Evolutionary conservation across 2,888 invertebrate species (phyloP).

Genomic region (Pyrochroa serraticornis): DNA sequence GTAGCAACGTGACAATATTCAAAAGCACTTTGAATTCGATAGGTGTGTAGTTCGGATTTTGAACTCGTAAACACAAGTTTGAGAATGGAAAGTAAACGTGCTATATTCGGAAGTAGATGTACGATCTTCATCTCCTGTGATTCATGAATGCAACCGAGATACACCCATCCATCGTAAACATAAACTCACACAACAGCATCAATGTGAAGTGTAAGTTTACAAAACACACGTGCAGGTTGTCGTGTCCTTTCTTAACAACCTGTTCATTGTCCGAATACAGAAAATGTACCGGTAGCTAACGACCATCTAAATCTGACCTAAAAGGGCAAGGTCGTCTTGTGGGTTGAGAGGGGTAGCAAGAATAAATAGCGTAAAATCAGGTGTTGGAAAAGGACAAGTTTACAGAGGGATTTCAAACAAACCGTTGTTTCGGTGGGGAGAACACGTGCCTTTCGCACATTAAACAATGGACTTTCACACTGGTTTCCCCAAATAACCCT

Average conservation of each 20-base stretch:
- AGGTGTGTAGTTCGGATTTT: neutral
- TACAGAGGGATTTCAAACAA: conserved; percentile 5
- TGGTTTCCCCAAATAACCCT: neutral
- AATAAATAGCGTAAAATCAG: conserved; percentile 35
- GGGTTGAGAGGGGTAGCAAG: conserved; percentile 26
- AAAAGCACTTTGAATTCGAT: neutral
- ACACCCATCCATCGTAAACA: conserved; percentile 1
- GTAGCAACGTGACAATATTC: no score
- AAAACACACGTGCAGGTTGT: no score
- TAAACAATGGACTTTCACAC: neutral
- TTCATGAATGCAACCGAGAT: neutral
- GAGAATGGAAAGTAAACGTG: conserved; percentile 2
- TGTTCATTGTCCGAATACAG: conserved; percentile 16
- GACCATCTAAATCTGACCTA: conserved; percentile 34
- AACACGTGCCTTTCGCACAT: neutral
- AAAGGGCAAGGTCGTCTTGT: conserved; percentile 42
- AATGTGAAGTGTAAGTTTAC: no score
- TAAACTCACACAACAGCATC: neutral
- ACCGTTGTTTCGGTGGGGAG: neutral
- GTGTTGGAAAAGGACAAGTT: conserved; percentile 36
- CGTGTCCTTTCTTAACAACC: conserved; percentile 13
- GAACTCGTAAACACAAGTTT: neutral
- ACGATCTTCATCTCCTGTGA: conserved; percentile 2
- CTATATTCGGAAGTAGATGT: conserved; percentile 4
- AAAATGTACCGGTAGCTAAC: conserved; percentile 26